Conservation (phyloP, 2,888 invertebrate species). For the Orthosia incerta region DNA sequence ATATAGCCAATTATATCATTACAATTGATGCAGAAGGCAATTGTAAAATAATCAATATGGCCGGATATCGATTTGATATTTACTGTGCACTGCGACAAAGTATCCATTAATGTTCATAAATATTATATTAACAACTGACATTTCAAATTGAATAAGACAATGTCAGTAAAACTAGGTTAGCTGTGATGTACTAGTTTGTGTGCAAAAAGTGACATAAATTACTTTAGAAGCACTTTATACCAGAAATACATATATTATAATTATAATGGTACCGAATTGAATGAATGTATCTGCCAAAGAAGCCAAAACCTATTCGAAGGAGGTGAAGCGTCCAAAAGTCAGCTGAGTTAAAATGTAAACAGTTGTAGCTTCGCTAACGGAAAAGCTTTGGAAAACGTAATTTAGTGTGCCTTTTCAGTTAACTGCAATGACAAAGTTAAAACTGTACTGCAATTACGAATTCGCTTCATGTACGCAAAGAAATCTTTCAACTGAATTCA, state of each 20-base stretch:
- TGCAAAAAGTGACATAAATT: no score
- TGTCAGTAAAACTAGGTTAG: not conserved
- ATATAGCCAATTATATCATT: slow-evolving; percentile 4
- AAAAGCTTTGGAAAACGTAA: slow-evolving; percentile 17
- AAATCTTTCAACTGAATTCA: slow-evolving; percentile 13
- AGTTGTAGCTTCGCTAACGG: slow-evolving; percentile 9
- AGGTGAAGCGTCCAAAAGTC: not conserved
- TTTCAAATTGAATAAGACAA: not conserved
- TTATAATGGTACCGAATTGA: not conserved
- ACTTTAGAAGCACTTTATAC: not conserved
- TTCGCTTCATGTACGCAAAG: slow-evolving; percentile 23
- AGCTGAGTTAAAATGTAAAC: not conserved
- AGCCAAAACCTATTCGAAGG: not conserved
- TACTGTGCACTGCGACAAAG: slow-evolving; percentile 34
- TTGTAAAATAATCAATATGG: slow-evolving; percentile 20
- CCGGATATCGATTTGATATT: slow-evolving; percentile 48
- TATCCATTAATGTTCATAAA: slow-evolving; percentile 8
- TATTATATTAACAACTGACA: slow-evolving; percentile 1
- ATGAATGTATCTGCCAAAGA: not conserved
- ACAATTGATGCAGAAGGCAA: slow-evolving; percentile 10
- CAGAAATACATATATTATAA: not conserved
- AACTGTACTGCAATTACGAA: slow-evolving; percentile 34
- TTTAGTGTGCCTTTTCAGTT: slow-evolving; percentile 24
- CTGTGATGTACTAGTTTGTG: not conserved
- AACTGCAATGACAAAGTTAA: slow-evolving; percentile 22